Evolutionary conservation across 1,140 invertebrate genomes (phyloP).

Genomic region (Drosophila pseudoananassae): DNA sequence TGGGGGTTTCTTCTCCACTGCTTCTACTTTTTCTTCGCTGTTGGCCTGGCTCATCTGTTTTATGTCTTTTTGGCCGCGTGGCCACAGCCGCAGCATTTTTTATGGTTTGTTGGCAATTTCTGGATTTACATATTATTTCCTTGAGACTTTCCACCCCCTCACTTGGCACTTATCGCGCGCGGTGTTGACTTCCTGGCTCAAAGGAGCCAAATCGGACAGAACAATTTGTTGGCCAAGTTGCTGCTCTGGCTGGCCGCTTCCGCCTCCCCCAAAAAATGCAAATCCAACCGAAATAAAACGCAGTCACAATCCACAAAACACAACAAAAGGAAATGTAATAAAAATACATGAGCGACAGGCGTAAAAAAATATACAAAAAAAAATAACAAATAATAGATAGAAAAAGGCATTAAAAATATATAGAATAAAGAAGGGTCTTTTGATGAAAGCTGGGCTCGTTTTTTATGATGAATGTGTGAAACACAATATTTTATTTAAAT

Average conservation of each 20-base stretch:
- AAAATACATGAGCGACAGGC: slow-evolving; percentile 18
- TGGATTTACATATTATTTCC: slow-evolving; percentile 57
- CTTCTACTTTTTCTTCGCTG: slow-evolving; percentile 1
- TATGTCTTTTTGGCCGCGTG: slow-evolving; percentile 54
- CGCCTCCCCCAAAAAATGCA: slow-evolving; percentile 36
- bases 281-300: slow-evolving; percentile 45
- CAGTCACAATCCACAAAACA: slow-evolving; percentile 25
- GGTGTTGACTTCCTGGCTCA: slow-evolving; percentile 51
- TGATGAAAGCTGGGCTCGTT: not conserved
- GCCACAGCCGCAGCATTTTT: slow-evolving; percentile 41
- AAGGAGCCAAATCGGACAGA: slow-evolving; percentile 43
- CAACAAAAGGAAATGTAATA: slow-evolving; percentile 27
- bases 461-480: slow-evolving; percentile 9
- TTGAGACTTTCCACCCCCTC: not conserved
- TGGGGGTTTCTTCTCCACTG: slow-evolving; percentile 2
- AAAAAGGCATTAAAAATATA: slow-evolving; percentile 3
- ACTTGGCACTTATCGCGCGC: slow-evolving; percentile 52
- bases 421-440: slow-evolving; percentile 4
- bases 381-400: slow-evolving; percentile 25
- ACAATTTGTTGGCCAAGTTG: slow-evolving; percentile 63
- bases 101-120: slow-evolving; percentile 64
- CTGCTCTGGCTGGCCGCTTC: slow-evolving; percentile 1
- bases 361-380: slow-evolving; percentile 28
- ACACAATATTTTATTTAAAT: slow-evolving; percentile 41
- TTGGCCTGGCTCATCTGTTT: slow-evolving; percentile 52